Percentiles rank a stretch among this genome's conserved stretches.
Evolutionary conservation across 2,797 vertebrate species (phyloP).

Genomic region (Arvicola amphibius): DNA sequence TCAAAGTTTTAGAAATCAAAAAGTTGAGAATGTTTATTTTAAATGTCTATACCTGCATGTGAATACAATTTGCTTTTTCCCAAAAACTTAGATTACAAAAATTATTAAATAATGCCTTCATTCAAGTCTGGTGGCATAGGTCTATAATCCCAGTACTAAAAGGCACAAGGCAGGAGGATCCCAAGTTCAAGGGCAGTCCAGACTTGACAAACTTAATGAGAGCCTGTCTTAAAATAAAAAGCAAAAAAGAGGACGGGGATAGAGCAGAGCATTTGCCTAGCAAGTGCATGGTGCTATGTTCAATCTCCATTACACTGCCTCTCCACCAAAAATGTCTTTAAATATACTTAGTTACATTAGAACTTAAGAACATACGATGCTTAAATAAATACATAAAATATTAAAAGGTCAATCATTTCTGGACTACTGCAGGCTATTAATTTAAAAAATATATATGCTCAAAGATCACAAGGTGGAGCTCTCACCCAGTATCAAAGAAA

Average conservation of each 20-base stretch:
- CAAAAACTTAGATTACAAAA: not conserved
- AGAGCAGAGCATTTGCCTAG: not conserved
- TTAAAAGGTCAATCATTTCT: slow-evolving; percentile 75
- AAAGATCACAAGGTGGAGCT: slow-evolving; percentile 93
- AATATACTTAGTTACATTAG: slow-evolving; percentile 31
- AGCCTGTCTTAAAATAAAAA: not conserved
- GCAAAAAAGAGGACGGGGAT: not conserved
- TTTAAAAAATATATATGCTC: slow-evolving; percentile 87
- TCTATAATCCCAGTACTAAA: not conserved
- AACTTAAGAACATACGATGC: not conserved
- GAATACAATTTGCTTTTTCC: slow-evolving; percentile 11
- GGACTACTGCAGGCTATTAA: slow-evolving; percentile 81
- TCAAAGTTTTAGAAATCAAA: slow-evolving; percentile 46
- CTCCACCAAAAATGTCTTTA: slow-evolving; percentile 35
- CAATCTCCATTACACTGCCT: not conserved
- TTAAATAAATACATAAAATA: slow-evolving; percentile 46
- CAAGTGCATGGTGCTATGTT: not conserved
- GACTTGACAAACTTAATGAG: not conserved
- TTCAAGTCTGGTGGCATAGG: not conserved
- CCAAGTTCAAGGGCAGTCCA: not conserved
- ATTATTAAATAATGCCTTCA: not conserved
- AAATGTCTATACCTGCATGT: slow-evolving; percentile 40
- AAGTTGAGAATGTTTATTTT: slow-evolving; percentile 25
- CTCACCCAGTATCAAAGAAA: slow-evolving; percentile 88
- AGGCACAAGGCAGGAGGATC: not conserved